phyloP scores from a whole-genome alignment of 2,113 vertebrate species.

The Lophura nycthemera region DNA sequence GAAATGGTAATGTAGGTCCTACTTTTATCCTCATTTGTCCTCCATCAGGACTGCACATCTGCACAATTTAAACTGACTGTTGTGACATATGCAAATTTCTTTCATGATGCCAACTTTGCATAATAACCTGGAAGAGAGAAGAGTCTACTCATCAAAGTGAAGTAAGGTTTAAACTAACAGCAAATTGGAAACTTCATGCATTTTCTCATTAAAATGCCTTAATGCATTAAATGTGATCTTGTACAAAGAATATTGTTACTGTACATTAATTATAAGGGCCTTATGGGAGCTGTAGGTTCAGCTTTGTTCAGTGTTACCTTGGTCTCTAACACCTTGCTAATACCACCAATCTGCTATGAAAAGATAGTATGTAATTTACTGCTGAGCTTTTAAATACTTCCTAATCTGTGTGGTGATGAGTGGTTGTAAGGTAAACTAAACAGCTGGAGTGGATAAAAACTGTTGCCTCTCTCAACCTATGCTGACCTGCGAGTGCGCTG shows the following conservation, averaged over 20 bases:
- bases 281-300: not conserved
- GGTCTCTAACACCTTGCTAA: conserved; percentile 11
- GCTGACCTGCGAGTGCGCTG: not conserved
- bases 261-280: conserved; percentile 28
- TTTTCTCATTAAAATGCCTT: conserved; percentile 28
- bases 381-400: not conserved
- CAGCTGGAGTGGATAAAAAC: conserved; percentile 5
- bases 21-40: not conserved
- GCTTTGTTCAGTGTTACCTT: not conserved
- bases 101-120: not conserved
- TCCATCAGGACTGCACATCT: not conserved
- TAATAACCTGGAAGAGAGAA: not conserved
- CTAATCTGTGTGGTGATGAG: not conserved
- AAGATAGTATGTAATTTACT: not conserved
- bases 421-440: not conserved
- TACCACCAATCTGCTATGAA: not conserved
- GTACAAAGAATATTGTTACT: conserved; percentile 2
- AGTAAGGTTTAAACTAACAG: conserved; percentile 36
- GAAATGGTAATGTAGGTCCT: not conserved
- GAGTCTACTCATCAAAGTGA: not conserved
- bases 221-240: not conserved
- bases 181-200: not conserved
- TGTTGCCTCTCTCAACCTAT: not conserved
- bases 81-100: not conserved
- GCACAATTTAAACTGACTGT: not conserved